Base-by-base conservation (phyloP, 2,888 invertebrate species). In the Elgonia sp. region DNA sequence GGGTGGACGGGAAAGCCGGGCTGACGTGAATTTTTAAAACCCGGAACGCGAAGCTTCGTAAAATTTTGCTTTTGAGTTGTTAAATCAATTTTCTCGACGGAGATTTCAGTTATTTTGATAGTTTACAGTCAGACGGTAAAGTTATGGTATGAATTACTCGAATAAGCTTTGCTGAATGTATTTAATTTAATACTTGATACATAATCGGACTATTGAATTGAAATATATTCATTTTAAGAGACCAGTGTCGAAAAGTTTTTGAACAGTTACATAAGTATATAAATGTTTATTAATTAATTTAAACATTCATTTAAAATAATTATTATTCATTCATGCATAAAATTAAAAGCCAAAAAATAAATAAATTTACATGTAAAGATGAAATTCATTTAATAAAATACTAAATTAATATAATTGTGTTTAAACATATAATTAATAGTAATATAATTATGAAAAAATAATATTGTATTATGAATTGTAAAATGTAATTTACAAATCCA, bases 41-140 rank as follows among this genome's bases (percentile, higher is more conserved):
- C 20, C 21, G 16, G 0, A 21, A 40, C 18, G 42, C 39, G 18
- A 9, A 21, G 50, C 76, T 75, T 76, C 18, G 69, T 67, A 18
- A 75, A 76, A 69, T 75, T 83, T 67, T n/a, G 69, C 72, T 73
- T 65, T 72, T 55, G 69, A 75, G 60, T 75, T 83, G 69, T 76
- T 69, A 42, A 76, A 76, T 69, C 69, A 75, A 76, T 76, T 83
- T 69, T 40, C 37, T 39, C 53, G 46, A 0, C 55, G 37, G 63
- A 21, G 65, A 73, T 57, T 82, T 55, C 67, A 69, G 40, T 72
- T 60, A 76, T 65, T 83, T 67, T 20, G 57, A 60, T 83, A 76
- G 67, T 83, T 67, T 75, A 62, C 50, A 76, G 37, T 42, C 60
- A 76, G 21, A 39, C 39, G 50, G 39, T 40, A 18, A 29, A 65